Base-by-base conservation (phyloP, 2,888 invertebrate genomes). In the Xylota segnis region DNA sequence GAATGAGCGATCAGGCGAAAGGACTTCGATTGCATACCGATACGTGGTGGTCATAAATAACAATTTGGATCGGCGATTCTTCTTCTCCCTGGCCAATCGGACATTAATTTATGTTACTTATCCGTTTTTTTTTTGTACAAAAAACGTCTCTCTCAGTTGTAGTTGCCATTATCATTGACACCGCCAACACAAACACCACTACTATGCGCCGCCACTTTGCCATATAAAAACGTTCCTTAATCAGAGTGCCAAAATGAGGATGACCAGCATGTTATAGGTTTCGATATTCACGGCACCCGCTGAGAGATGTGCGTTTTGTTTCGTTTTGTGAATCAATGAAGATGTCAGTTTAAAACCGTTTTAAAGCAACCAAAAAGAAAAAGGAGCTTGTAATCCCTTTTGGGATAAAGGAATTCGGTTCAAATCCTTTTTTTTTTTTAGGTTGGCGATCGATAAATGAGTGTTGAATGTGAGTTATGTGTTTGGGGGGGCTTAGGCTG, bases 401-500 rank as follows among this genome's bases (percentile, higher is more conserved):
- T 18, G 65, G 50, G 18, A 65, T 40, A 63, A 72, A 66, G 52
- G 45, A 59, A 68, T 56, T 54, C 61, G 37, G 59, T 68, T 81
- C 74, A 54, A 54, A 66, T 16, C 18, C 27, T 61, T 40, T 45
- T 52, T 50, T 18, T 18, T 63, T 54, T 83, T 83, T 58, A n/a
- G n/a, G n/a, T n/a, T n/a, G n/a, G 50, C 76, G 40, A 76, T 76
- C 82, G 63, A 83, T 83, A 83, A 83, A 83, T 76, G 70, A 71
- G 82, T 83, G 82, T 83, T 76, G 76, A 76, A 58, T 34, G 82
- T 83, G 82, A 83, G 52, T 83, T 83, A 83, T 83, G 82, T 71
- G 56, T 71, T 76, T 45, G 50, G 71, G 58, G 50, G 82, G 71
- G 9, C 14, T 56, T 76, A 83, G 32, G 71, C 16, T 61, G 59